These are phyloP conservation scores for Xyliphius kryptos DNA, from an alignment of 2,113 vertebrate species.

Conservation along the genomic window DNA sequence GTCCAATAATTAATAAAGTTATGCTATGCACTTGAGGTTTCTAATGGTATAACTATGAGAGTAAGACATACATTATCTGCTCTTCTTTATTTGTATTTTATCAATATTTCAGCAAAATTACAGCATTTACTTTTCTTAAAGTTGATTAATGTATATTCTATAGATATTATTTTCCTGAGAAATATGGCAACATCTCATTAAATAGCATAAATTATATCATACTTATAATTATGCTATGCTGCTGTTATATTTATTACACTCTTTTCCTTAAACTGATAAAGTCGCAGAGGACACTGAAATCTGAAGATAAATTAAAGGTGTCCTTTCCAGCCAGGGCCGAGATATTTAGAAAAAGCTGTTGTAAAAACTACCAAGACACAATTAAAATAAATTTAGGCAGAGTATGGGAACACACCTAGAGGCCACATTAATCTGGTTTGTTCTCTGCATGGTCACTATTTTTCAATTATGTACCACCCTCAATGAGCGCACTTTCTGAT, in stretches of 20 bases:
- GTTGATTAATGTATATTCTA: too few relatives aligned
- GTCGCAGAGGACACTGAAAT: conserved; percentile 1
- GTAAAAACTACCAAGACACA: conserved; percentile 42
- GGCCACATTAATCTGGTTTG: conserved; percentile 48
- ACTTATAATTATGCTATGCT: neutral
- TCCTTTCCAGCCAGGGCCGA: conserved; percentile 4
- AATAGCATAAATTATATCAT: too few relatives aligned
- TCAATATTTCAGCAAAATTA: too few relatives aligned
- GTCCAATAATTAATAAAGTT: too few relatives aligned
- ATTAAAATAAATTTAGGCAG: conserved; percentile 49
- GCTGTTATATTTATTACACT: conserved; percentile 14
- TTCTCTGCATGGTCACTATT: conserved; percentile 50
- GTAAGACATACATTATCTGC: too few relatives aligned
- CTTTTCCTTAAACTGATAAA: conserved; percentile 8
- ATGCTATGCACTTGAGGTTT: too few relatives aligned
- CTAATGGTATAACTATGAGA: too few relatives aligned
- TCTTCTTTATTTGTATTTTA: too few relatives aligned
- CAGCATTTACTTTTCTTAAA: too few relatives aligned
- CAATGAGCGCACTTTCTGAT: conserved; percentile 43
- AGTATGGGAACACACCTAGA: conserved; percentile 41
- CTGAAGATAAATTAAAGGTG: conserved; percentile 32
- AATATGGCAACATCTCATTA: too few relatives aligned
- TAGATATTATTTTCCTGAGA: too few relatives aligned
- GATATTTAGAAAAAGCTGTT: conserved; percentile 16
- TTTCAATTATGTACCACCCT: conserved; percentile 45